Evolutionary conservation across 1,140 invertebrate species (phyloP).

Genomic region (Drosophila rhopaloa): DNA sequence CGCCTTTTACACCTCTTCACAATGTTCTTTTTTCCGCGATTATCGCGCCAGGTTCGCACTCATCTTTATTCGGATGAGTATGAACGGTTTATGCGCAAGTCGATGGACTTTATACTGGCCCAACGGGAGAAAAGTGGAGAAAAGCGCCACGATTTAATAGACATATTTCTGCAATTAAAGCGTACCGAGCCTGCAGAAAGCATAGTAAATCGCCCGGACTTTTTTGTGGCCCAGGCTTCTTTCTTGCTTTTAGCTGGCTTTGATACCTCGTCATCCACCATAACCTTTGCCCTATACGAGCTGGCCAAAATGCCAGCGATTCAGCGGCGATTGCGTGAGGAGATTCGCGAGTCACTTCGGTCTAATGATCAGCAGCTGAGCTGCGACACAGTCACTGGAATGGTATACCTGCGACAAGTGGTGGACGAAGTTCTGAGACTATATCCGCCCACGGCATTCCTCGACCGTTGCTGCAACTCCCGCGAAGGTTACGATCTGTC

Average conservation of each 20-base stretch:
- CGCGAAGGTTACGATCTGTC: conserved; percentile 70
- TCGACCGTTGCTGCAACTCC: conserved; percentile 85
- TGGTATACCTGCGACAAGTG: conserved; percentile 65
- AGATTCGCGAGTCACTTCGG: conserved; percentile 78
- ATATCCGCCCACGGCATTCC: conserved; percentile 86
- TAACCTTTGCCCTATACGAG: conserved; percentile 85
- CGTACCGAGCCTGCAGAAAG: conserved; percentile 42
- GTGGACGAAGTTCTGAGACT: conserved; percentile 86
- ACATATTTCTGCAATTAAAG: conserved; percentile 84
- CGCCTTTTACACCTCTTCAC: conserved; percentile 73
- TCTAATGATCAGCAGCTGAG: conserved; percentile 59
- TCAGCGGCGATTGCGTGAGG: conserved; percentile 84
- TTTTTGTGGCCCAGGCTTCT: conserved; percentile 87
- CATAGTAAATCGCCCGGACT: conserved; percentile 75
- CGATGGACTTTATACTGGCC: conserved; percentile 78
- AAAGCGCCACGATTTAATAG: conserved; percentile 85
- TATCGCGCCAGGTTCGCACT: conserved; percentile 45
- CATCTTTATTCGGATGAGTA: conserved; percentile 70
- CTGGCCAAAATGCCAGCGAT: conserved; percentile 83
- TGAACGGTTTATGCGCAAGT: conserved; percentile 74
- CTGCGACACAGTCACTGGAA: conserved; percentile 84
- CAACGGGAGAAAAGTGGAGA: conserved; percentile 59
- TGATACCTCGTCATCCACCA: conserved; percentile 85
- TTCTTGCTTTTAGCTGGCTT: conserved; percentile 88
- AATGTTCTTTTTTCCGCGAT: conserved; percentile 84